Evolutionary conservation across 2,113 vertebrate genomes (phyloP).

Genomic region (Mormyrus lacerda): DNA sequence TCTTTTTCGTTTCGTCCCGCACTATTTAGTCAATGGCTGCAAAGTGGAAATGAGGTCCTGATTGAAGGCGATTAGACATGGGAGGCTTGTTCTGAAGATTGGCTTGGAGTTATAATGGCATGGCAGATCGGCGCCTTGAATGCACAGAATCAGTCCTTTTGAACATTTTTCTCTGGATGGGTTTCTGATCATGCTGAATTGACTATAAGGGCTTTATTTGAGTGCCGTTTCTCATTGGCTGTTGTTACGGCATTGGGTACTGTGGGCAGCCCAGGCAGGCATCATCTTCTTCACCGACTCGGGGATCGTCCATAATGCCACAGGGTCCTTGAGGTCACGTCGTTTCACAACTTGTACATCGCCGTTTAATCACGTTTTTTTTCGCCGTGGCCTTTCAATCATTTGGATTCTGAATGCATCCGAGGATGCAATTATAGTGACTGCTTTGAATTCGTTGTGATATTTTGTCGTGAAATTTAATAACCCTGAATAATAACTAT

Average conservation of each 20-base stretch:
- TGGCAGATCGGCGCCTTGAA: neutral
- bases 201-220: neutral
- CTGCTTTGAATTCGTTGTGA: neutral
- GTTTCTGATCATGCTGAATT: neutral
- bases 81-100: conserved; percentile 29
- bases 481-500: neutral
- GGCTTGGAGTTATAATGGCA: conserved; percentile 14
- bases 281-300: neutral
- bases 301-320: neutral
- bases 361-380: neutral
- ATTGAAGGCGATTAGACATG: conserved; percentile 33
- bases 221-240: neutral
- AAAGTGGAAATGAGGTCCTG: conserved; percentile 18
- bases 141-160: neutral
- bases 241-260: neutral
- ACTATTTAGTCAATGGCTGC: conserved; percentile 13
- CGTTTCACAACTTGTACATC: neutral
- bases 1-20: conserved; percentile 1
- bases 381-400: neutral
- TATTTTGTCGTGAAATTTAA: neutral
- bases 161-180: neutral
- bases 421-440: neutral
- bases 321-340: neutral
- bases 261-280: neutral
- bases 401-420: neutral